Evolutionary conservation across 2,797 vertebrate genomes (phyloP).

Genomic region (Silurus lanzhouensis): DNA sequence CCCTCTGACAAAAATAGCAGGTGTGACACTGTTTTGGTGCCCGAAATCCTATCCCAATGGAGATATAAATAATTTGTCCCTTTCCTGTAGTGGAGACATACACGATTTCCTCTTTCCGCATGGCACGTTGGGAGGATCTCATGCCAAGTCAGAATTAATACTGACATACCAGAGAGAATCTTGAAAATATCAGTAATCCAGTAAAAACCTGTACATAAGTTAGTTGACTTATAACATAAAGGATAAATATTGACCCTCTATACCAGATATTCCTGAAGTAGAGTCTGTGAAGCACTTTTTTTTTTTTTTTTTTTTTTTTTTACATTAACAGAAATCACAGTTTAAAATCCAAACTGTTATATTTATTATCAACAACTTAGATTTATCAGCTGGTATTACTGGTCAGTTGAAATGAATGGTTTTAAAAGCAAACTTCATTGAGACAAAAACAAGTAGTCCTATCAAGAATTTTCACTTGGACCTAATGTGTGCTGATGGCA

Average conservation of each 20-base stretch:
- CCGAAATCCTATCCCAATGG: conserved; percentile 75
- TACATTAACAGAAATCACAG: not conserved
- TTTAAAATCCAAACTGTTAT: not conserved
- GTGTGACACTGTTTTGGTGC: conserved; percentile 71
- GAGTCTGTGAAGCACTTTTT: not conserved
- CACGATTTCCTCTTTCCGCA: conserved; percentile 57
- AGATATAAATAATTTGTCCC: conserved; percentile 71
- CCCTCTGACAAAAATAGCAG: conserved; percentile 71
- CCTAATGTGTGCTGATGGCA: not conserved
- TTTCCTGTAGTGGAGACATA: conserved; percentile 61
- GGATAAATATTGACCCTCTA: not conserved
- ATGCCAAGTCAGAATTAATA: conserved; percentile 1
- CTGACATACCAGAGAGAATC: not conserved
- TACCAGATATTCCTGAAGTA: not conserved
- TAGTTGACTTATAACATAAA: not conserved
- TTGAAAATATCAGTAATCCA: not conserved
- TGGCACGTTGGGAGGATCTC: conserved; percentile 31
- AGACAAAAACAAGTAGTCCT: not conserved
- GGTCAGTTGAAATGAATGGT: not conserved
- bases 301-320: not conserved
- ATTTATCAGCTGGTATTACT: not conserved
- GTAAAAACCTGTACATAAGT: not conserved
- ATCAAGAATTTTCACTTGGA: not conserved
- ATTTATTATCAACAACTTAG: not conserved
- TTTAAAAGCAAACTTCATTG: not conserved